A percentile compares a stretch with the other conserved stretches of the same genome.
phyloP scores from a whole-genome alignment of 2,797 vertebrate genomes.

The Steatocranus sp. region DNA sequence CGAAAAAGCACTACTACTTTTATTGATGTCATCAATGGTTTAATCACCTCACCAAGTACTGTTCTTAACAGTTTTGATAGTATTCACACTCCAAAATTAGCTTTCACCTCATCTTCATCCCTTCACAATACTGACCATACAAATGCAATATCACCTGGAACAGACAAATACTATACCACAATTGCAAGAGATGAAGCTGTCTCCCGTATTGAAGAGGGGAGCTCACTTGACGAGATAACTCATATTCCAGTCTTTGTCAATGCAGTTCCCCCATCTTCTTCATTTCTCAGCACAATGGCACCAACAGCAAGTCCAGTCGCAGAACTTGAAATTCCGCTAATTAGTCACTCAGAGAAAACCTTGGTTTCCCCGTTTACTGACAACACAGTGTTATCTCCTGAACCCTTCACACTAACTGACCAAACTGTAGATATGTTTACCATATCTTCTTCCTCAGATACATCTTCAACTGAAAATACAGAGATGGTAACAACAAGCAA shows the following conservation, averaged over 20 bases:
- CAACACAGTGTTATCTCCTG: neutral
- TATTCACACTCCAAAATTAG: neutral
- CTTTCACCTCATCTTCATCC: neutral
- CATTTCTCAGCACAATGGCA: neutral
- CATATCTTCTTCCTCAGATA: neutral
- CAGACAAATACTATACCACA: neutral
- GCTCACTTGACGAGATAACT: neutral
- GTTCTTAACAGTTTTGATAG: neutral
- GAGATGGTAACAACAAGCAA: neutral
- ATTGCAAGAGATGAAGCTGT: neutral
- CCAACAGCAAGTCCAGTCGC: neutral
- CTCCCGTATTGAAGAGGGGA: neutral
- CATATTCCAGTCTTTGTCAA: neutral
- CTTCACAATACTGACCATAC: neutral
- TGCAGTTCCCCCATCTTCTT: neutral
- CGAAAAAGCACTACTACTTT: neutral
- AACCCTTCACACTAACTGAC: neutral
- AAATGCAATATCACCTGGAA: neutral
- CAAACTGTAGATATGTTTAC: neutral
- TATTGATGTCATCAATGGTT: neutral
- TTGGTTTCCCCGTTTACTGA: neutral
- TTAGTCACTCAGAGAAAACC: neutral
- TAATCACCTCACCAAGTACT: neutral
- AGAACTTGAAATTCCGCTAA: neutral
- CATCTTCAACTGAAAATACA: neutral